Evolutionary conservation across 2,888 invertebrate genomes (phyloP), one percentile per base, ranked within the genome.

Genomic region (Onthophagus sagittarius): DNA sequence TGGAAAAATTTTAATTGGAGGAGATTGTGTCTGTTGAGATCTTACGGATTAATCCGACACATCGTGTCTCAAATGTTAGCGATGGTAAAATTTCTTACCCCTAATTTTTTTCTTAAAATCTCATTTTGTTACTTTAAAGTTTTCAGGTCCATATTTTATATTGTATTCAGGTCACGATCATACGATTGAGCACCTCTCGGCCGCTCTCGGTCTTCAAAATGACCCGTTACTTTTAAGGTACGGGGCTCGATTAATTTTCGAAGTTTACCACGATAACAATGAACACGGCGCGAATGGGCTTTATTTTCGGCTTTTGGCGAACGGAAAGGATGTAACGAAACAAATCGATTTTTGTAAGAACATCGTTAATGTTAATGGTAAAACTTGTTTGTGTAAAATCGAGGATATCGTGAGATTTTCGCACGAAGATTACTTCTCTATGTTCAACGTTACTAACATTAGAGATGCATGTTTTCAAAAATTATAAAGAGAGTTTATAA

Each of bases 341-440:
- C 90, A 91, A 78, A 88, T 96, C 53, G 90, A 90, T 78, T 97
- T 97, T 82, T 97, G 97, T 83, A 91, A 88, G 80, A 90, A 86
- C 84, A 88, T 84, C 84, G 87, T 88, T 76, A 88, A 81, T 2
- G 85, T 88, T 0, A 88, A 88, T 0, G 85, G 86, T 31, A 88
- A 88, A 71, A 86, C 85, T 64, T 85, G 90, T 69, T 90, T 91
- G 81, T 97, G 96, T 85, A 93, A 94, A 2, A 93, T 97, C 77
- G 95, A 96, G 83, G 92, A 92, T 81, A 95, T 97, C 75, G 92
- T 95, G 7, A 87, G 96, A 76, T 96, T 95, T 84, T 89, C 96
- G 76, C 94, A 95, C 79, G 94, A 94, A 78, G 94, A 95, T 85
- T 96, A 95, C 83, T 95, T 97, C 81, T 86, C 89, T 11, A 88